Conservation (phyloP, 2,888 invertebrate genomes). For the Bruchidius siliquastri region DNA sequence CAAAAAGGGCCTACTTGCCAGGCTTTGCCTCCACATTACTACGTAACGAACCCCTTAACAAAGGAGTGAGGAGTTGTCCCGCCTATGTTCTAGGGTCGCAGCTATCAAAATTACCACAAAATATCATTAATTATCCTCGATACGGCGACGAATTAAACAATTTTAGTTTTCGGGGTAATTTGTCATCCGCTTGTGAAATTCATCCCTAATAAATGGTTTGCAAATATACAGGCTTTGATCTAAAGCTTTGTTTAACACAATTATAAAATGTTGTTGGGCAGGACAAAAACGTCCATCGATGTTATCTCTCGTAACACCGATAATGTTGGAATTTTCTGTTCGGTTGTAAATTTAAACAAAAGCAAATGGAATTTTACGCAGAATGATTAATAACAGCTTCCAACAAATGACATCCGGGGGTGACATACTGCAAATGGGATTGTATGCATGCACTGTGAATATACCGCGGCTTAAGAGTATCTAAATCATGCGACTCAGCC, state of each 20-base stretch:
- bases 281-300: not conserved
- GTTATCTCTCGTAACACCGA: not conserved
- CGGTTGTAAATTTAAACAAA: not conserved
- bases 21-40: too few relatives aligned
- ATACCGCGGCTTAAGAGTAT: not conserved
- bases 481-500: not conserved
- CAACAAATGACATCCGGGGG: not conserved
- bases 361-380: not conserved
- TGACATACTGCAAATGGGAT: not conserved
- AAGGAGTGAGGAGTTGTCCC: not conserved
- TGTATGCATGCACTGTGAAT: not conserved
- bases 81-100: conserved; percentile 25
- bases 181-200: conserved; percentile 19
- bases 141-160: conserved; percentile 24
- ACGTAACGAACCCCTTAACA: too few relatives aligned
- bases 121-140: conserved; percentile 39
- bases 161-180: conserved; percentile 23
- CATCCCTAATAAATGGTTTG: conserved; percentile 16
- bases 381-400: not conserved
- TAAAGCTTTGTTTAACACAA: not conserved
- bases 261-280: not conserved
- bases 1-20: too few relatives aligned
- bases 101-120: conserved; percentile 40
- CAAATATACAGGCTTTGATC: not conserved
- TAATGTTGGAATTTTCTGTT: not conserved